These are phyloP conservation scores for Oryzias sinensis DNA, from an alignment of 2,797 vertebrate species.

Conservation along the genomic window DNA sequence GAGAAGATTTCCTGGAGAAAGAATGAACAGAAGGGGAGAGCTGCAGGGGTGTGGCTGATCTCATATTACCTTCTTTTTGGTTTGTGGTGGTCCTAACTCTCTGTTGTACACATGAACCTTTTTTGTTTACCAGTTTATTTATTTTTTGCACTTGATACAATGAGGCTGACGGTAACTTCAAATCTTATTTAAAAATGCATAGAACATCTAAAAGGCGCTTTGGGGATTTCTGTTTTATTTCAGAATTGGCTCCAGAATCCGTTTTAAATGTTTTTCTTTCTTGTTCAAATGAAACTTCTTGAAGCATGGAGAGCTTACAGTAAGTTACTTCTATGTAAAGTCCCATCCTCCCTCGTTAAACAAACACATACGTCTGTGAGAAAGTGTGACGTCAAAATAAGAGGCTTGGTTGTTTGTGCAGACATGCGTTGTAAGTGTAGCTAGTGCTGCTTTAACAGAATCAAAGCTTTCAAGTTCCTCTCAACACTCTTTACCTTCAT, in stretches of 20 bases:
- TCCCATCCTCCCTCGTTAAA: background rate
- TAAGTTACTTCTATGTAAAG: background rate
- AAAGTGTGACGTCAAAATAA: background rate
- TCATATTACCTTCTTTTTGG: too few species aligned
- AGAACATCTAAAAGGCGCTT: too few species aligned
- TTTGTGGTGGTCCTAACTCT: too few species aligned
- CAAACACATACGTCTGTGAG: background rate
- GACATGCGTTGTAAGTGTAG: background rate
- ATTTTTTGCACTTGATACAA: too few species aligned
- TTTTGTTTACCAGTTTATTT: too few species aligned
- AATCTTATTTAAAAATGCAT: too few species aligned
- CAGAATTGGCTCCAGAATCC: background rate
- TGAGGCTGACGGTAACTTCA: too few species aligned
- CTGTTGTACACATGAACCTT: too few species aligned
- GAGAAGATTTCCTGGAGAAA: too few species aligned
- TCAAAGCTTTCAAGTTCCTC: constrained; percentile 7
- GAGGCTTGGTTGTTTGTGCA: background rate
- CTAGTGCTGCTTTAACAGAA: background rate
- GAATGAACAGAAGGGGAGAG: too few species aligned
- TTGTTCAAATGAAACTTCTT: background rate
- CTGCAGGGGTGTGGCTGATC: too few species aligned
- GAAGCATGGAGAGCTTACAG: background rate
- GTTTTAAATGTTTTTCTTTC: background rate
- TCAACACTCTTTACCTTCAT: constrained; percentile 3
- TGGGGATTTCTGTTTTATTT: constrained; percentile 1